Conservation (phyloP, 2,797 vertebrate genomes). For the Girardinus metallicus region DNA sequence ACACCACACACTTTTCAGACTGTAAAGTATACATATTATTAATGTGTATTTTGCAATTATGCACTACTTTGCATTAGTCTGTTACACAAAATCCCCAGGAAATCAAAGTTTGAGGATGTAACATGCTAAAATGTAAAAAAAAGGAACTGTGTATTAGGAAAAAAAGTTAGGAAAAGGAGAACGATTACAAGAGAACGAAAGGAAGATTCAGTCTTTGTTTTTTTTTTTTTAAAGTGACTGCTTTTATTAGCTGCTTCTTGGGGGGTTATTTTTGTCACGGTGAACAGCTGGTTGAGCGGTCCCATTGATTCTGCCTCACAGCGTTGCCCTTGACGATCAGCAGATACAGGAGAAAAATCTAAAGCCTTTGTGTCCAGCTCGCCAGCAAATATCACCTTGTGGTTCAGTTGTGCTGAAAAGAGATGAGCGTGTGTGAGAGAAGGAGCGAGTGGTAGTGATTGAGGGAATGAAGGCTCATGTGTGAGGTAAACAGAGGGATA, state of each 20-base stretch:
- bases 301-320: conserved; percentile 54
- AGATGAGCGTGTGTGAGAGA: conserved; percentile 2
- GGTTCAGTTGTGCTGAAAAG: conserved; percentile 29
- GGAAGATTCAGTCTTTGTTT: background rate
- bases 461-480: conserved; percentile 5
- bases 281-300: conserved; percentile 20
- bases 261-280: conserved; percentile 4
- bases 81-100: background rate
- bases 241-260: conserved; percentile 7
- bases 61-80: background rate
- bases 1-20: background rate
- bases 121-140: background rate
- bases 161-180: background rate
- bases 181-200: background rate
- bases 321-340: conserved; percentile 50
- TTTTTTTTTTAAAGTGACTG: conserved; percentile 8
- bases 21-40: background rate
- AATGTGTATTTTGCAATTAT: background rate
- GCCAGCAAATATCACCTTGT: conserved; percentile 40
- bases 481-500: conserved; percentile 18
- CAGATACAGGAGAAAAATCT: conserved; percentile 1
- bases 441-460: conserved; percentile 22
- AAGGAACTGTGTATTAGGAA: background rate
- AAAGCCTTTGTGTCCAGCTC: conserved; percentile 18
- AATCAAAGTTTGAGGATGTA: background rate